phyloP scores from a whole-genome alignment of 2,113 vertebrate genomes.

The Okapia johnstoni region DNA sequence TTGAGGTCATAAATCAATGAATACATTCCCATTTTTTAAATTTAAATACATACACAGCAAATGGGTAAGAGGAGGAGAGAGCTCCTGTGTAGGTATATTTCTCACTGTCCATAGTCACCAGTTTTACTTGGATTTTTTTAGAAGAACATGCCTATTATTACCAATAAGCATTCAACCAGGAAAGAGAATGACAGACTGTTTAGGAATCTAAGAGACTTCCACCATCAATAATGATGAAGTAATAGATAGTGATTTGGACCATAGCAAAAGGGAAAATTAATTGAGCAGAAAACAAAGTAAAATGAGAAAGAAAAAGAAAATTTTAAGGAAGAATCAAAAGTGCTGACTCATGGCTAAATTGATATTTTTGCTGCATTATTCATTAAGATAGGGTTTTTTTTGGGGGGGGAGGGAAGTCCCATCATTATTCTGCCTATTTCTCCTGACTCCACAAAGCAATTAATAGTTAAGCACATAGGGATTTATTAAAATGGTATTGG shows the following conservation, averaged over 20 bases:
- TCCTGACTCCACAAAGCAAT: conserved; percentile 41
- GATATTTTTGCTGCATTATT: conserved; percentile 36
- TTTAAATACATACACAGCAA: background rate
- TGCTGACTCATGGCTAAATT: conserved; percentile 8
- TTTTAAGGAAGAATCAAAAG: background rate
- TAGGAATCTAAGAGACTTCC: background rate
- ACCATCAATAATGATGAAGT: background rate
- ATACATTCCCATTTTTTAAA: background rate
- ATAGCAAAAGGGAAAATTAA: background rate
- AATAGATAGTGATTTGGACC: background rate
- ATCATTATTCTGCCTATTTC: conserved; percentile 5
- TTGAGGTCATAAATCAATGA: conserved; percentile 6
- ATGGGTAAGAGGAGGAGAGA: background rate
- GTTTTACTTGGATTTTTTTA: conserved; percentile 15
- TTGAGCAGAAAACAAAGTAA: conserved; percentile 22
- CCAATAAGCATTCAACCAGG: background rate
- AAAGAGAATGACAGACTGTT: background rate
- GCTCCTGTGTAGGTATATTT: background rate
- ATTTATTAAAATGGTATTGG: too few species aligned
- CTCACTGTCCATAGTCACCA: background rate
- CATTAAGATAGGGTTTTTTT: background rate
- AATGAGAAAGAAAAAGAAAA: conserved; percentile 28
- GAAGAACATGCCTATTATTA: background rate
- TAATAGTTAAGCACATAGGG: too few species aligned
- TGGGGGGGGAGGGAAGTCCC: fast-evolving